phyloP scores from a whole-genome alignment of 2,888 invertebrate genomes.

The Acheta domesticus region DNA sequence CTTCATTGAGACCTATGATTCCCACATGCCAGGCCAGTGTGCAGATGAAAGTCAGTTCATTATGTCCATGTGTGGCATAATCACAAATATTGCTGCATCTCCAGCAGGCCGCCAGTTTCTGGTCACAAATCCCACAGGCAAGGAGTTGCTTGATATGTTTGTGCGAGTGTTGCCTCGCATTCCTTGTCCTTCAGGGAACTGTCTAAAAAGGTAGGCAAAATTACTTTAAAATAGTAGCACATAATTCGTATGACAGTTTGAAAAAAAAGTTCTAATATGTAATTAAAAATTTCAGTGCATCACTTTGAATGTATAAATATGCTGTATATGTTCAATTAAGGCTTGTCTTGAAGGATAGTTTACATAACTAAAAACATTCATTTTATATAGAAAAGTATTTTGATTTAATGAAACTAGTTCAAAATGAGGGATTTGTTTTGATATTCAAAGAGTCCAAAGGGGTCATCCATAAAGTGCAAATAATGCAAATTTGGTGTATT shows the following conservation, averaged over 20 bases:
- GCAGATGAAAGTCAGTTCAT: constrained; percentile 47
- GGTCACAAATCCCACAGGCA: constrained; percentile 44
- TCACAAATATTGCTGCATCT: constrained; percentile 46
- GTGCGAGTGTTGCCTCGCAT: constrained; percentile 43
- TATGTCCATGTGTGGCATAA: constrained; percentile 45
- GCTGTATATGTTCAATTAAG: too few relatives aligned
- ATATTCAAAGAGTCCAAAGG: too few relatives aligned
- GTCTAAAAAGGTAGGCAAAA: constrained; percentile 43
- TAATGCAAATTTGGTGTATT: too few relatives aligned
- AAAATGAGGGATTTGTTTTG: too few relatives aligned
- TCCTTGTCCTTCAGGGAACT: constrained; percentile 43
- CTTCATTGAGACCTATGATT: constrained; percentile 46
- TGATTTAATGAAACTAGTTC: too few relatives aligned
- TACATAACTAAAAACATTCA: too few relatives aligned
- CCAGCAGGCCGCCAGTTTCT: constrained; percentile 47
- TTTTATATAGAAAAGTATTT: too few relatives aligned
- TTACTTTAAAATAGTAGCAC: neutral
- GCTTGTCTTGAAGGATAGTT: too few relatives aligned
- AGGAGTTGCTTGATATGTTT: constrained; percentile 44
- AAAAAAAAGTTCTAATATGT: too few relatives aligned
- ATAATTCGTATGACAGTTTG: neutral
- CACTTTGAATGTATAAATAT: too few relatives aligned
- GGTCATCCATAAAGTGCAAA: too few relatives aligned
- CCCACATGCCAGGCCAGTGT: constrained; percentile 42
- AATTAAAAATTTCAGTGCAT: too few relatives aligned